phyloP scores from a whole-genome alignment of 2,113 vertebrate species.

The Channa argus region DNA sequence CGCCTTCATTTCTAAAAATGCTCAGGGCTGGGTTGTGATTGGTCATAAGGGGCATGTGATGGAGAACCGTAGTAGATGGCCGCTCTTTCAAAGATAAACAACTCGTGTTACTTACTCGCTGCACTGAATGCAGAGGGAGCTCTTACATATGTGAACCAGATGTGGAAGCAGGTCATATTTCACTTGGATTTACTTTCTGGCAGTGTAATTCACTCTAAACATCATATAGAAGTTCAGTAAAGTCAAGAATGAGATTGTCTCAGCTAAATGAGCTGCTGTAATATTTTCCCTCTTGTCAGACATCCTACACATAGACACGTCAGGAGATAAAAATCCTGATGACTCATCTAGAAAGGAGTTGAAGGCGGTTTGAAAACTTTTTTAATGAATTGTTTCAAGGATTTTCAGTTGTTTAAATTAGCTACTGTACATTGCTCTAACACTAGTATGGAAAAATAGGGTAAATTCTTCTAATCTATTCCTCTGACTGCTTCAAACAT shows the following conservation, averaged over 20 bases:
- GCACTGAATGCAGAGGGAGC: conserved; percentile 35
- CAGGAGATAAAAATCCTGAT: conserved; percentile 45
- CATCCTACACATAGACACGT: conserved; percentile 34
- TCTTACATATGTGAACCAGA: conserved; percentile 66
- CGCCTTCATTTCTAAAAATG: conserved; percentile 69
- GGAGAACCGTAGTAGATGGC: conserved; percentile 43
- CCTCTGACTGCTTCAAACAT: conserved; percentile 27
- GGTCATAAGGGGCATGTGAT: conserved; percentile 62
- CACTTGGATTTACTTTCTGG: conserved; percentile 12
- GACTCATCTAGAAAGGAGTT: conserved; percentile 43
- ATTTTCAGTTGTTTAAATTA: conserved; percentile 21
- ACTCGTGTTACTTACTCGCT: conserved; percentile 1
- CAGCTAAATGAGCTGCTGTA: conserved; percentile 4
- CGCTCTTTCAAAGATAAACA: conserved; percentile 82
- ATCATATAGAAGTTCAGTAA: conserved; percentile 5
- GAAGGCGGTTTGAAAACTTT: conserved; percentile 20
- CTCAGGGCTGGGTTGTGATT: conserved; percentile 57
- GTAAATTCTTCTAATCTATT: conserved; percentile 21
- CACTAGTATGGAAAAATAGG: conserved; percentile 1
- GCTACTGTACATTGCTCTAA: not conserved
- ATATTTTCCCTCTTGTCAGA: conserved; percentile 6
- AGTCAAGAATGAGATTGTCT: conserved; percentile 28
- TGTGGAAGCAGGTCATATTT: conserved; percentile 46
- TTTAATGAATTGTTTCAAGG: not conserved
- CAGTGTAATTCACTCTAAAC: conserved; percentile 30